Evolutionary conservation across 2,113 vertebrate genomes (phyloP).

Genomic region (Cyprinodon brontotheroides): DNA sequence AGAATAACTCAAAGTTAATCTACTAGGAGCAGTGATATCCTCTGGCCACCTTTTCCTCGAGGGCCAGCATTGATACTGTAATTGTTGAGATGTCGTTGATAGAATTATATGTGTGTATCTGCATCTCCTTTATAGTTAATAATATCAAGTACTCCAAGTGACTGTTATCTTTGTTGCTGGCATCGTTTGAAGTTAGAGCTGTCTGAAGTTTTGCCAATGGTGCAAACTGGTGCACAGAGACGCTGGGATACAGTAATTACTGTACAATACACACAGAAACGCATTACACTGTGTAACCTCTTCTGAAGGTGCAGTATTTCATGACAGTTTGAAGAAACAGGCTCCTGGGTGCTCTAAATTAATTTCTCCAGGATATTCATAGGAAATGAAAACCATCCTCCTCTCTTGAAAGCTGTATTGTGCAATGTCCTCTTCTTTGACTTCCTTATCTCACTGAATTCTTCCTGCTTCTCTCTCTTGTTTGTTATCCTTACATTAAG

Average conservation of each 20-base stretch:
- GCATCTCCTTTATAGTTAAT: neutral
- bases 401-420: slow-evolving; percentile 34
- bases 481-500: slow-evolving; percentile 31
- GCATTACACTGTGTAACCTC: slow-evolving; percentile 9
- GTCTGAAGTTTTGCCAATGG: slow-evolving; percentile 23
- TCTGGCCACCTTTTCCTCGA: neutral
- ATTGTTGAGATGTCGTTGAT: neutral
- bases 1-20: neutral
- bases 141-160: neutral
- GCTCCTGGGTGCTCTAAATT: slow-evolving; percentile 14
- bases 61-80: too few relatives aligned
- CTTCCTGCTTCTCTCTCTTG: slow-evolving; percentile 36
- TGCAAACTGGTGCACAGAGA: slow-evolving; percentile 8
- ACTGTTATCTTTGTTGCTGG: neutral
- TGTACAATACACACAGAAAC: slow-evolving; percentile 9
- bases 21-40: neutral
- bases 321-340: slow-evolving; percentile 25
- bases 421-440: slow-evolving; percentile 30
- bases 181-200: neutral
- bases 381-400: slow-evolving; percentile 53
- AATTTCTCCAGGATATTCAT: slow-evolving; percentile 57
- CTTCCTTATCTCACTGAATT: slow-evolving; percentile 38
- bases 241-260: slow-evolving; percentile 19
- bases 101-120: neutral
- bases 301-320: slow-evolving; percentile 27